Percentiles rank a stretch among this genome's conserved stretches.
Conservation (phyloP, 2,797 vertebrate species). For the Xiphorhynchus erythropygius region DNA sequence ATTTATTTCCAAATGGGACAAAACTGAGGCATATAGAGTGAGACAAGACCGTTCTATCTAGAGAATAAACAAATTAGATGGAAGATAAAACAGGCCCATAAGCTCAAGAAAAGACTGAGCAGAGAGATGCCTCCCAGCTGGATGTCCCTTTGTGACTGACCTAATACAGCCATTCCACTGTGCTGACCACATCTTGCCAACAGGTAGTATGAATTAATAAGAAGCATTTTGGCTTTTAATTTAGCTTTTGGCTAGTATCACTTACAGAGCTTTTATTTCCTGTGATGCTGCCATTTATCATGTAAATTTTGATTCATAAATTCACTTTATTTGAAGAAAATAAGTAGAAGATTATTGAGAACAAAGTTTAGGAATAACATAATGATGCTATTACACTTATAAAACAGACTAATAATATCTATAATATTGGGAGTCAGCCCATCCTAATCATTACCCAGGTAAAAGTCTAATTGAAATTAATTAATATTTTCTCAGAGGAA, state of each 20-base stretch:
- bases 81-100: not conserved
- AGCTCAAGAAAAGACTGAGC: not conserved
- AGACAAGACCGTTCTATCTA: not conserved
- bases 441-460: not conserved
- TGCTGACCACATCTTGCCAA: not conserved
- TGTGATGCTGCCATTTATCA: not conserved
- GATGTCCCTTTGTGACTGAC: not conserved
- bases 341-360: not conserved
- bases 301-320: not conserved
- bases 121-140: not conserved
- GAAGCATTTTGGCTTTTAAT: not conserved
- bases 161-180: not conserved
- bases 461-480: slow-evolving; percentile 34
- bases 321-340: not conserved
- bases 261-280: not conserved
- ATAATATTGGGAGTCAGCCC: not conserved
- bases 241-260: not conserved
- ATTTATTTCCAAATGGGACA: not conserved
- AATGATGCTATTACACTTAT: not conserved
- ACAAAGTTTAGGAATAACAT: not conserved
- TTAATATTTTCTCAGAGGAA: not conserved
- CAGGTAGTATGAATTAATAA: not conserved
- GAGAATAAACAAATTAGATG: not conserved
- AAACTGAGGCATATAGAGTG: not conserved
- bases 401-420: not conserved